Evolutionary conservation across 2,888 invertebrate species (phyloP), one percentile per base, ranked within the genome.

Genomic region (Microctonus aethiopoides): DNA sequence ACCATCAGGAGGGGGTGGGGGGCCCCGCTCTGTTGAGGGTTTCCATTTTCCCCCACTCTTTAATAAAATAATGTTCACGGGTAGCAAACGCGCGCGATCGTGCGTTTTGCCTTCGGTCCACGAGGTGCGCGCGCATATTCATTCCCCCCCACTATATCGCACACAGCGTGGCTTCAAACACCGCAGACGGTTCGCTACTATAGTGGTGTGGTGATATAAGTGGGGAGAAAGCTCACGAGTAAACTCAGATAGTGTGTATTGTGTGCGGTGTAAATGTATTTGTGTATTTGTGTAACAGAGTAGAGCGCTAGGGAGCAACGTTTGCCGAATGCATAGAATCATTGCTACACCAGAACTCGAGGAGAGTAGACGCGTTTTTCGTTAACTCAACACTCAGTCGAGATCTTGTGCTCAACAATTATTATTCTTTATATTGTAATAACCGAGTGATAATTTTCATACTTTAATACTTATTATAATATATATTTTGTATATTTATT

Each of bases 291-390:
- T 56, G 59, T 56, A 67, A 63, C 46, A 41, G 72, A 61, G 70
- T 69, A 70, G 72, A 72, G 72, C 76, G 76, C 78, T 77, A 79
- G 79, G 77, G 80, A 79, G 74, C 80, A 80, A 80, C 71, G 80
- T 79, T 76, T 77, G 78, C 76, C 74, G 80, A 79, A 79, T 79
- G 79, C 80, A 79, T 80, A 78, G 79, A 82, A 84, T 83, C 86
- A 86, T 85, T 86, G 83, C 83, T 81, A 81, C 82, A 80, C 79
- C 81, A 83, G 83, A 86, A 79, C 82, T 84, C 86, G 86, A 83
- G 84, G 82, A 84, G 86, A 81, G 74, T 78, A 82, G 85, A 84
- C 84, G 84, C 78, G 81, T 79, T 82, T 82, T 77, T 79, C 81
- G 80, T 81, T 26, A 56, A 77, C 75, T 74, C 80, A 77, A 79